Evolutionary conservation across 1,140 invertebrate species (phyloP).

Genomic region (Thrips palmi): DNA sequence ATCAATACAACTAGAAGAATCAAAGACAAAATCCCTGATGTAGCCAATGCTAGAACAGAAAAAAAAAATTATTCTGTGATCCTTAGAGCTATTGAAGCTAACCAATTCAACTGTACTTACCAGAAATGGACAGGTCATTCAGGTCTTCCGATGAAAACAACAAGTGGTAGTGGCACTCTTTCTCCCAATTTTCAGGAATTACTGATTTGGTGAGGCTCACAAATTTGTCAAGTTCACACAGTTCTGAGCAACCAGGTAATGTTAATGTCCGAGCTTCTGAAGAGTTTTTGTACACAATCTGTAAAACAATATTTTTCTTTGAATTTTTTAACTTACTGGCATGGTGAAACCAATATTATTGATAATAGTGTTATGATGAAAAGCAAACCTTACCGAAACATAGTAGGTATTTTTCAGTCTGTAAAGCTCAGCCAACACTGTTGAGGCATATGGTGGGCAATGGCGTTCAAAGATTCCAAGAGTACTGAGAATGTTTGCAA

Average conservation of each 20-base stretch:
- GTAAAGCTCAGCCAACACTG: slow-evolving; percentile 50
- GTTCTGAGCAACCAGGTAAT: slow-evolving; percentile 34
- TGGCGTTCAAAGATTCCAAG: slow-evolving; percentile 53
- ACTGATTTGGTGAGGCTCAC: slow-evolving; percentile 27
- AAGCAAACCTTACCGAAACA: slow-evolving; percentile 16
- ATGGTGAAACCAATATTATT: neutral
- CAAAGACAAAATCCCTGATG: too few species aligned
- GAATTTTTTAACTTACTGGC: slow-evolving; percentile 11
- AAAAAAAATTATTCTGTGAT: too few species aligned
- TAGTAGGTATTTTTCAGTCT: slow-evolving; percentile 12
- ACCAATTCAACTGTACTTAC: too few species aligned
- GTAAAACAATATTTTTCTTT: slow-evolving; percentile 16
- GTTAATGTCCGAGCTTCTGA: slow-evolving; percentile 29
- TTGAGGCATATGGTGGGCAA: slow-evolving; percentile 50
- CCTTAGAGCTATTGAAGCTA: too few species aligned
- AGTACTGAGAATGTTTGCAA: slow-evolving; percentile 54
- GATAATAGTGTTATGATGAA: neutral
- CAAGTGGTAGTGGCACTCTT: slow-evolving; percentile 30
- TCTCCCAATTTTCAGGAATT: slow-evolving; percentile 33
- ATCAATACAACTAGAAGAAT: too few species aligned
- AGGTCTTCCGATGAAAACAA: too few species aligned
- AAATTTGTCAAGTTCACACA: slow-evolving; percentile 38
- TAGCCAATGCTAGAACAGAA: too few species aligned
- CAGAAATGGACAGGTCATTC: too few species aligned
- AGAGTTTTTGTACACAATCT: slow-evolving; percentile 43